phyloP scores from a whole-genome alignment of 2,888 invertebrate genomes.

The Drosophila sordidula region DNA sequence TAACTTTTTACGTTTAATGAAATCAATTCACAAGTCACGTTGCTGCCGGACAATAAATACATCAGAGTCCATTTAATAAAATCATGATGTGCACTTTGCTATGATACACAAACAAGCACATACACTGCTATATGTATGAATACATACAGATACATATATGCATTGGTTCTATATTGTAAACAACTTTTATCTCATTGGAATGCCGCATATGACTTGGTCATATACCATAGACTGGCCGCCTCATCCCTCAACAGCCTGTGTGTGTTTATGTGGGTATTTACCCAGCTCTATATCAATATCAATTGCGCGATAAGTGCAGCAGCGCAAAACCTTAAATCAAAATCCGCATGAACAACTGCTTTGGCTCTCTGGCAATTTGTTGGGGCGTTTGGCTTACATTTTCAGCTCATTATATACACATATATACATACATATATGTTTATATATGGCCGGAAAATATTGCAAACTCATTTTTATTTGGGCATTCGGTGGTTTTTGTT shows the following conservation, averaged over 20 bases:
- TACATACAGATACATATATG: conserved; percentile 11
- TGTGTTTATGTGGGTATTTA: conserved; percentile 24
- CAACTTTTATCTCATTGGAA: conserved; percentile 77
- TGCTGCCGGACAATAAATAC: conserved; percentile 84
- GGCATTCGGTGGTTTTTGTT: neutral
- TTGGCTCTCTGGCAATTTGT: conserved; percentile 54
- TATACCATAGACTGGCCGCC: conserved; percentile 21
- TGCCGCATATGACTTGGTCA: conserved; percentile 60
- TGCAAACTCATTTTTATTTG: conserved; percentile 47
- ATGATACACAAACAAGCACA: conserved; percentile 50
- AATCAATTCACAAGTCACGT: conserved; percentile 84
- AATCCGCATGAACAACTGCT: conserved; percentile 53
- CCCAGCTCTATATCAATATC: conserved; percentile 48
- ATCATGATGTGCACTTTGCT: conserved; percentile 83
- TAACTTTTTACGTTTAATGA: conserved; percentile 82
- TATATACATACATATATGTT: conserved; percentile 17
- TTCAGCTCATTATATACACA: conserved; percentile 40
- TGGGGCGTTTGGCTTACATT: conserved; percentile 50
- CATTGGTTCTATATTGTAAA: conserved; percentile 70
- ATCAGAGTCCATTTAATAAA: conserved; percentile 84
- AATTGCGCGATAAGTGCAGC: conserved; percentile 74
- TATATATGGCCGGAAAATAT: conserved; percentile 9
- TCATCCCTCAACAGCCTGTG: conserved; percentile 11
- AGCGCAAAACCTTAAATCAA: conserved; percentile 65
- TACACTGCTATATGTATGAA: conserved; percentile 7